A percentile compares a stretch with the other conserved stretches of the same genome.
phyloP scores from a whole-genome alignment of 35 echinoderm and acorn worm genomes.

The Eucidaris tribuloides region DNA sequence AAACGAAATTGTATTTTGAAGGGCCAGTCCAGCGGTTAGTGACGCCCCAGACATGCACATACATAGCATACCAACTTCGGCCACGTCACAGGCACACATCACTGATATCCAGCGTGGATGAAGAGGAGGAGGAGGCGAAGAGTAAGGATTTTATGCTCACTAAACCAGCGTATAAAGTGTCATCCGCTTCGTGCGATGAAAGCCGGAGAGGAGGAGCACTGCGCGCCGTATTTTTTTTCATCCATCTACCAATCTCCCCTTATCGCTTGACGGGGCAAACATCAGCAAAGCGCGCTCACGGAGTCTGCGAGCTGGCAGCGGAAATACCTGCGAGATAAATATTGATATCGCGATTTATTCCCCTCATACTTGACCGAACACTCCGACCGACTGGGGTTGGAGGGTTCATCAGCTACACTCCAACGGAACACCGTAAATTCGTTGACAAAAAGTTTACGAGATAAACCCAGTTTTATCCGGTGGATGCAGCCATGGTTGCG shows the following conservation, averaged over 20 bases:
- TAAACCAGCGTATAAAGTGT: background rate
- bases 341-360: conserved; percentile 4
- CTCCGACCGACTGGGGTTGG: background rate
- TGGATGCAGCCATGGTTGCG: background rate
- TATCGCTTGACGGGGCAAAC: background rate
- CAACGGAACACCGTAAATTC: background rate
- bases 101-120: conserved; percentile 9
- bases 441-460: background rate
- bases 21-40: background rate
- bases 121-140: conserved; percentile 1
- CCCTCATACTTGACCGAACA: background rate
- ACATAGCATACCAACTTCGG: conserved; percentile 23
- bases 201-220: background rate
- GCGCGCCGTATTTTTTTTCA: background rate
- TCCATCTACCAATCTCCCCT: background rate
- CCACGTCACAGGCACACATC: too few relatives aligned
- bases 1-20: too few relatives aligned
- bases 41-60: conserved; percentile 14
- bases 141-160: background rate
- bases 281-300: background rate
- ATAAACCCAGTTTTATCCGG: background rate
- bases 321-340: conserved; percentile 22
- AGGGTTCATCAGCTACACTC: background rate
- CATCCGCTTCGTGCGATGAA: background rate
- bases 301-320: background rate